phyloP scores from a whole-genome alignment of 1,140 invertebrate species.

The Temnothorax curvispinosus region DNA sequence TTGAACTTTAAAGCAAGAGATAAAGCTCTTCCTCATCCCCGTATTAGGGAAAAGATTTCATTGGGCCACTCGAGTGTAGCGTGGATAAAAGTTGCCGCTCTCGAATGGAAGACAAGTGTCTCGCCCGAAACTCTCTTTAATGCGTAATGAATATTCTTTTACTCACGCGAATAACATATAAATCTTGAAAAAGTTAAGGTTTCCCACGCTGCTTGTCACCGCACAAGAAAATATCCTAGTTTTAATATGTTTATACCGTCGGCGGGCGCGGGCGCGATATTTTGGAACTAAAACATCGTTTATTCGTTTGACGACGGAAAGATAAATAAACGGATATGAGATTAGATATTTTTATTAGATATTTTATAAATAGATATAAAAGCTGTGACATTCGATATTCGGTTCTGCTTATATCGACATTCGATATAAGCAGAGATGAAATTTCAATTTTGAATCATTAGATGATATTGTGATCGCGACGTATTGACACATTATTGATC shows the following conservation, averaged over 20 bases:
- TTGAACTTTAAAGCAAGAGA: constrained; percentile 50
- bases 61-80: constrained; percentile 25
- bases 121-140: constrained; percentile 13
- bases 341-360: not conserved
- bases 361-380: no score
- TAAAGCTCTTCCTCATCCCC: constrained; percentile 33
- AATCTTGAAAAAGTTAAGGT: constrained; percentile 19
- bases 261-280: not conserved
- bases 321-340: not conserved
- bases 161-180: not conserved
- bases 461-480: not conserved
- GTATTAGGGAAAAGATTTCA: constrained; percentile 45
- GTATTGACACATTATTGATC: not conserved
- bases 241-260: not conserved
- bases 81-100: constrained; percentile 36
- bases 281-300: not conserved
- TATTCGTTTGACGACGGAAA: not conserved
- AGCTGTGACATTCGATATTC: no score
- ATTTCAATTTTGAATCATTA: not conserved
- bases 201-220: not conserved
- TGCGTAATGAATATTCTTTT: constrained; percentile 2
- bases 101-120: constrained; percentile 9
- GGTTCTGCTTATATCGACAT: no score
- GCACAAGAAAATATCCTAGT: not conserved
- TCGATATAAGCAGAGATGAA: no score